Conservation (phyloP, 2,888 invertebrate species). For the Villa cingulata region DNA sequence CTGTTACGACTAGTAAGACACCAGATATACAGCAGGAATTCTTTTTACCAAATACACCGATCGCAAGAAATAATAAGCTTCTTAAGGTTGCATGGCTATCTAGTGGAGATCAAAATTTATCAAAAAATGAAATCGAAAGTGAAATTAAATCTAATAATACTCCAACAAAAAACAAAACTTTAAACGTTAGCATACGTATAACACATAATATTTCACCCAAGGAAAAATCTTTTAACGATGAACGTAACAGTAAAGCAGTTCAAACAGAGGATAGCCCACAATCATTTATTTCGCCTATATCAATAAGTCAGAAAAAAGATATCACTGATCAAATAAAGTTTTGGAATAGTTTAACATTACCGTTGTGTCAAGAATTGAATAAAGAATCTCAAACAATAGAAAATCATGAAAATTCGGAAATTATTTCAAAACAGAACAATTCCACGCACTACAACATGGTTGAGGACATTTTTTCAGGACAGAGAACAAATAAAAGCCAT, state of each 20-base stretch:
- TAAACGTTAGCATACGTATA: no score
- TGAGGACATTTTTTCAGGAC: no score
- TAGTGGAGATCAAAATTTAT: not conserved
- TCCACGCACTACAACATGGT: no score
- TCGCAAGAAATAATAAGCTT: conserved; percentile 42
- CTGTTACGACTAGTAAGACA: not conserved
- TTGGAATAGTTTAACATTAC: conserved; percentile 8
- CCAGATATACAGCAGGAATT: no score
- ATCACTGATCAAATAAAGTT: conserved; percentile 10
- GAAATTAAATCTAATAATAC: conserved; percentile 8
- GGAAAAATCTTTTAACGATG: not conserved
- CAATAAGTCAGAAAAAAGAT: not conserved
- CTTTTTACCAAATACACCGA: conserved; percentile 39
- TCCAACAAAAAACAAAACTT: no score
- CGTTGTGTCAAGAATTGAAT: not conserved
- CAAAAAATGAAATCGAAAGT: conserved; percentile 3
- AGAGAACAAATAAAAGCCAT: no score
- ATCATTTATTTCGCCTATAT: no score
- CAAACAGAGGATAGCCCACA: no score
- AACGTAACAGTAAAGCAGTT: no score
- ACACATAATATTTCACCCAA: conserved; percentile 2
- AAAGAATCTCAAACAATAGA: no score
- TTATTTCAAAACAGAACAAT: no score
- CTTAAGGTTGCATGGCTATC: conserved; percentile 43
- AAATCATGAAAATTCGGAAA: no score